Base-by-base conservation (phyloP, 2,888 invertebrate species). In the Thera obeliscata region DNA sequence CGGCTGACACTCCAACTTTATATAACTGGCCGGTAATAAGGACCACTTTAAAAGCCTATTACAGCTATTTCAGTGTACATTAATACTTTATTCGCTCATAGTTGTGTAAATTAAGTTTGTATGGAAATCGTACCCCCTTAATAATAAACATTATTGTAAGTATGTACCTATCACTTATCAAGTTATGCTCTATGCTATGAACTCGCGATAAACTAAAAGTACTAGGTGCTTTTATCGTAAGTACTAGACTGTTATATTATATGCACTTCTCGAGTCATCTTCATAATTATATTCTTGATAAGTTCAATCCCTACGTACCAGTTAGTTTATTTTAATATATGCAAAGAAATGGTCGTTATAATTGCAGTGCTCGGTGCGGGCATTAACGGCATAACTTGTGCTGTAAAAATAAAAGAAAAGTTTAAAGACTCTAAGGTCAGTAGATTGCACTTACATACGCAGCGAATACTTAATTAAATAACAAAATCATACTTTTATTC, bases 281-380 rank as follows among this genome's bases (percentile, higher is more conserved):
- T 22, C 22, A 22, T 22, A 4, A 5, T 38, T 38, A 38, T 4
- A 38, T 38, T 4, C 38, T 38, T 38, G 5, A 3, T 38, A 38
- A 3, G 7, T 43, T 43, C 7, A 43, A 6, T 38, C 3, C 9
- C 12, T 56, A 33, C 57, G 33, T 46, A 35, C 11, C 11, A 1
- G 22, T 35, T 38, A 8, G 43, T 46, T 9, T 9, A 8, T 46
- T 46, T 9, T 5, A 9, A 46, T 2, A 5, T 5, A 46, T 59
- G 12, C 6, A 12, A 41, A 65, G 61, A 69, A 87, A 75, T 75
- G 75, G 75, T 89, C 84, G 74, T 82, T 2, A 89, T 85, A 77
- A 85, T 96, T 72, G 95, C 95, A 36, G 94, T 97, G n/a, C 84
- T 97, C 61, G 97, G 97, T 11, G 96, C 95, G 2, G 97, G 97